phyloP scores from a whole-genome alignment of 2,113 vertebrate genomes.

The Chloroceryle aenea region DNA sequence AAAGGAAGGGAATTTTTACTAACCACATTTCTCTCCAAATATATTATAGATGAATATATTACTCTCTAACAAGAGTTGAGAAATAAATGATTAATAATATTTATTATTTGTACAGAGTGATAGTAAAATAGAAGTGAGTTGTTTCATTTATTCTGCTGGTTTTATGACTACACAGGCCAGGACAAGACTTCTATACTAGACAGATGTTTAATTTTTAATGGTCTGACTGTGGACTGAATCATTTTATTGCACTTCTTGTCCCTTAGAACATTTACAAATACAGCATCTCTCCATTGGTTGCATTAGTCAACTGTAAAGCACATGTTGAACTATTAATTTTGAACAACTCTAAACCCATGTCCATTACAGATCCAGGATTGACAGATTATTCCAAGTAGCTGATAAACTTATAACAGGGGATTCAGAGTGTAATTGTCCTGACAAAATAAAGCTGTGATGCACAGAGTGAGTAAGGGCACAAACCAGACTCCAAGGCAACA shows the following conservation, averaged over 20 bases:
- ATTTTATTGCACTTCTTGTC: neutral
- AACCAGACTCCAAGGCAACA: neutral
- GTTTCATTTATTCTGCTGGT: neutral
- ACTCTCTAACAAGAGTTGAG: neutral
- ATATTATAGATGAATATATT: neutral
- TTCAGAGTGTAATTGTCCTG: neutral
- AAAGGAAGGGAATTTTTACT: neutral
- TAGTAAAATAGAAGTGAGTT: neutral
- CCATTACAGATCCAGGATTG: neutral
- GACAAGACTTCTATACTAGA: neutral
- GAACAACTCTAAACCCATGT: neutral
- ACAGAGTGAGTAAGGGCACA: neutral
- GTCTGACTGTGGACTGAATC: accelerated
- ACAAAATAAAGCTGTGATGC: neutral
- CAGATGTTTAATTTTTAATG: neutral
- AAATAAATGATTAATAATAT: neutral
- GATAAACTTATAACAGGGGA: neutral
- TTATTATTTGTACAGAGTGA: neutral
- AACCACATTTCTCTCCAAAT: neutral
- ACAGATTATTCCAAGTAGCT: neutral
- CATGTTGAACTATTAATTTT: neutral
- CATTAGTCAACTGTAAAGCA: neutral
- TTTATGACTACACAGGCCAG: neutral
- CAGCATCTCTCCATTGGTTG: neutral
- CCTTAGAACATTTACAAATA: neutral